Evolutionary conservation across 2,888 invertebrate genomes (phyloP).

Genomic region (Drosophila peninsularis): DNA sequence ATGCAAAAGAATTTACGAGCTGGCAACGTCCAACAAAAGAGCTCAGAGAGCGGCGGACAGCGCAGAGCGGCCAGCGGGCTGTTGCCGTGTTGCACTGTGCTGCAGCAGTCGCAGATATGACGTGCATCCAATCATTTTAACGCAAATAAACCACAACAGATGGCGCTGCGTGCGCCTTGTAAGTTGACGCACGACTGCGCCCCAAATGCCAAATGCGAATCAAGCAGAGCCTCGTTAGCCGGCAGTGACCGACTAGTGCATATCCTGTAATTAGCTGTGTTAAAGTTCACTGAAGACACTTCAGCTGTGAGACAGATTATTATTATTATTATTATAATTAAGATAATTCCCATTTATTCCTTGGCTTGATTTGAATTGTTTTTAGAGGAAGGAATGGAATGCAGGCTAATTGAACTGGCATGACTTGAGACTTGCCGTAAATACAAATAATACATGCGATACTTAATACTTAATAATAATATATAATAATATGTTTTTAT

Average conservation of each 20-base stretch:
- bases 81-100: conserved; percentile 10
- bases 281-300: too few species aligned
- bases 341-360: not conserved
- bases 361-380: not conserved
- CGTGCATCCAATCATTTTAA: conserved; percentile 81
- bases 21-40: conserved; percentile 36
- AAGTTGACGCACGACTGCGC: conserved; percentile 74
- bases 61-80: not conserved
- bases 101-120: conserved; percentile 67
- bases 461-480: too few species aligned
- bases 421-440: too few species aligned
- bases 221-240: not conserved
- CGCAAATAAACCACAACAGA: conserved; percentile 82
- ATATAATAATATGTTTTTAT: too few species aligned
- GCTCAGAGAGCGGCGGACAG: conserved; percentile 15
- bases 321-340: too few species aligned
- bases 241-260: not conserved
- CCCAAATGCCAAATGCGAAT: conserved; percentile 28
- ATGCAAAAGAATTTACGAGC: conserved; percentile 62
- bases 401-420: too few species aligned
- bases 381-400: not conserved
- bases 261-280: not conserved
- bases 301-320: too few species aligned
- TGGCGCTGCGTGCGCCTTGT: conserved; percentile 75
- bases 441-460: too few species aligned